Base-by-base conservation (phyloP, 2,888 invertebrate genomes). In the Ochropleura leucogaster region DNA sequence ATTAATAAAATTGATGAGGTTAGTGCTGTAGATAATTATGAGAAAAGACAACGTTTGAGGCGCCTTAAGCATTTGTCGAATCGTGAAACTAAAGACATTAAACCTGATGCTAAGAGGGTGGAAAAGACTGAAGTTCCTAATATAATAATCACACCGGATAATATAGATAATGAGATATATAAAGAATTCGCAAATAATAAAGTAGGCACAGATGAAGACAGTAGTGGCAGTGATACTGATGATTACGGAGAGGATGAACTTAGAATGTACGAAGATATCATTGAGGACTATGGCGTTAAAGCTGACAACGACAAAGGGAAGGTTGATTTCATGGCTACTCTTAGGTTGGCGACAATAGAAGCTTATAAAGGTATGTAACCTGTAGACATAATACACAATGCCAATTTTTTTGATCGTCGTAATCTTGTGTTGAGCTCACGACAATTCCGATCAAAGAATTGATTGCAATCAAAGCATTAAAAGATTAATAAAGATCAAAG, bases 331-430 rank as follows among this genome's bases (percentile, higher is more conserved):
- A 94, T 98, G 70, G 96, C 97, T 46, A 95, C 97, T 84, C 97
- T 98, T 81, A 97, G 96, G 68, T 92, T 98, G 76, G 97, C 97
- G 10, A 97, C 98, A n/a, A 95, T 96, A 72, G 94, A 95, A 68
- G 94, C 92, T 80, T 97, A 94, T 86, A 97, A 97, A 94, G 97
- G 98, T 98, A 94, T 94, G 94, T 46, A 60, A 87, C 20, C 47
- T 53, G 68, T 65, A 55, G 44, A 40, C 10, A 49, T 3, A 9
- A 10, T 40, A 60, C 18, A 40, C n/a, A 53, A n/a, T 53, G n/a
- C 18, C 51, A 65, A 72, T 14, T 51, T 6, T 30, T 47, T 12
- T 5, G 6, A 30, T 57, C 57, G 6, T 51, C 4, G 3, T 51
- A 18, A 51, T 18, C 7, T 18, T 3, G 30, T 30, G 30, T 1